phyloP scores from a whole-genome alignment of 2,113 vertebrate genomes.

The Mellivora capensis region DNA sequence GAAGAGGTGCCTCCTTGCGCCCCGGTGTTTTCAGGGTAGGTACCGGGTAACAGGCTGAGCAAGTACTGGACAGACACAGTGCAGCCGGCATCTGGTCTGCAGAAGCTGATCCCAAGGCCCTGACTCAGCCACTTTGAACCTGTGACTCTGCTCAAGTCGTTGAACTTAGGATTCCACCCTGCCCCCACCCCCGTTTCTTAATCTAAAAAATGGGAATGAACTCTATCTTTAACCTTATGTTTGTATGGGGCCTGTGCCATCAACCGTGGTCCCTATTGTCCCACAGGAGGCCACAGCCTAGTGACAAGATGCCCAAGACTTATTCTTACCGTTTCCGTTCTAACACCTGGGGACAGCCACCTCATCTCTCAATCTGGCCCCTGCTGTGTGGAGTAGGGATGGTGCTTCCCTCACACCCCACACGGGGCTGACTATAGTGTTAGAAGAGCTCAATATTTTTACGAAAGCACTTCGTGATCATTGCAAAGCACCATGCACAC shows the following conservation, averaged over 20 bases:
- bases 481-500: fast-evolving
- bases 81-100: neutral
- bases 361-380: neutral
- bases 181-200: neutral
- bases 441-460: neutral
- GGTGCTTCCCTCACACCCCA: neutral
- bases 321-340: neutral
- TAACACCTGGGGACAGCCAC: neutral
- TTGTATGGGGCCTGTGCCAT: neutral
- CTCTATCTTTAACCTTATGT: neutral
- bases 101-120: neutral
- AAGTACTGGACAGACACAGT: fast-evolving
- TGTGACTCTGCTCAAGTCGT: neutral
- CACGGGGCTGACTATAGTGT: neutral
- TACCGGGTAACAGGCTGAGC: neutral
- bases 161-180: neutral
- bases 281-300: fast-evolving
- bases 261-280: neutral
- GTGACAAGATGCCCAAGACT: neutral
- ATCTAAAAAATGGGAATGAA: neutral
- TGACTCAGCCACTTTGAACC: neutral
- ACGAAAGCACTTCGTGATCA: neutral
- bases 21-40: neutral
- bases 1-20: neutral
- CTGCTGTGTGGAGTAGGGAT: neutral